These are phyloP conservation scores for Syngnathus rostellatus DNA, from an alignment of 2,797 vertebrate species.

Conservation along the genomic window DNA sequence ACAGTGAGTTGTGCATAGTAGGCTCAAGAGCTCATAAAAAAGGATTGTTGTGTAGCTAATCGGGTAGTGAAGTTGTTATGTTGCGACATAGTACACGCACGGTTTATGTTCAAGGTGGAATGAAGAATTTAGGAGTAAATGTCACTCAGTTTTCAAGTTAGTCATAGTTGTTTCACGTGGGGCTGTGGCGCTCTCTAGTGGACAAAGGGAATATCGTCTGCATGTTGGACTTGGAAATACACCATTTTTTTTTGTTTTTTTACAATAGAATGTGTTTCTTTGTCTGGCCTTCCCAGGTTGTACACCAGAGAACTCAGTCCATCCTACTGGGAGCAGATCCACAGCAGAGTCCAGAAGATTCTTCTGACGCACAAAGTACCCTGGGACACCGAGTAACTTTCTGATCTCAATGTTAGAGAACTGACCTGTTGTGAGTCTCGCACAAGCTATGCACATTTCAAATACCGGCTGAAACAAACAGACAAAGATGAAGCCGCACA, in stretches of 20 bases:
- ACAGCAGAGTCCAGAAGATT: slow-evolving; percentile 82
- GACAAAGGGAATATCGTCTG: too few species aligned
- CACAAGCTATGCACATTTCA: slow-evolving; percentile 15
- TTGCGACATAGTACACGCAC: too few species aligned
- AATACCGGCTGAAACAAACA: slow-evolving; percentile 4
- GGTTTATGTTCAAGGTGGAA: neutral
- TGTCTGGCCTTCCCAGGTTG: slow-evolving; percentile 63
- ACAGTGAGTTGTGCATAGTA: slow-evolving; percentile 3
- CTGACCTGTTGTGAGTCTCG: neutral
- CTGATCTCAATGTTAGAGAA: neutral
- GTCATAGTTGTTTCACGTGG: neutral
- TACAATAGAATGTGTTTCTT: neutral
- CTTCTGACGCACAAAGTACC: slow-evolving; percentile 77
- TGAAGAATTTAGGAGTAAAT: neutral
- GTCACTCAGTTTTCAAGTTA: too few species aligned
- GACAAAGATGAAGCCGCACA: too few species aligned
- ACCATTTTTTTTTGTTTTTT: neutral
- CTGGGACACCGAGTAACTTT: slow-evolving; percentile 45
- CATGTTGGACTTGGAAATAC: neutral
- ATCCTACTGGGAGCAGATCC: slow-evolving; percentile 83
- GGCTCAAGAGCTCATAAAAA: neutral
- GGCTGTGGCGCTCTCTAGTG: neutral
- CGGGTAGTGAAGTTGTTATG: too few species aligned
- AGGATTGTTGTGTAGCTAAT: neutral
- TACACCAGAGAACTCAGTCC: slow-evolving; percentile 67